These are phyloP conservation scores for Anthopleura sola DNA, from an alignment of 64 coral and sea anemone species.

Conservation along the genomic window DNA sequence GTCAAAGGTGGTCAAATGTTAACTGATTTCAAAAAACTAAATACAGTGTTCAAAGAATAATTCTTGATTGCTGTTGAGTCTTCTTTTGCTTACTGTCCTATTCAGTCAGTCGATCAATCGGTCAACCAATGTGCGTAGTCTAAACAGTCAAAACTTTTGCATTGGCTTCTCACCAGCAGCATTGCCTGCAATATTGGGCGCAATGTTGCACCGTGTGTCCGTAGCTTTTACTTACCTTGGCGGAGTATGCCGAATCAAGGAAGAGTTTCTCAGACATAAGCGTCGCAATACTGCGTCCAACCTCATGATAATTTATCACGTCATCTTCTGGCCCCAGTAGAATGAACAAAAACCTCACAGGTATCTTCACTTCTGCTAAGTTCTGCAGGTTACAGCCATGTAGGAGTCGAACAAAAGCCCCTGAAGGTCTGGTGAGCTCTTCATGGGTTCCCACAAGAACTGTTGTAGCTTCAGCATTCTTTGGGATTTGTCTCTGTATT, in stretches of 20 bases:
- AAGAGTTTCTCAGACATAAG: slow-evolving; percentile 94
- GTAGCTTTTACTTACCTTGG: slow-evolving; percentile 57
- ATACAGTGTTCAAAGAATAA: too few relatives aligned
- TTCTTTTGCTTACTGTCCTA: too few relatives aligned
- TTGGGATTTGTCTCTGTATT: slow-evolving; percentile 45
- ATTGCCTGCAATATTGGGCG: too few relatives aligned
- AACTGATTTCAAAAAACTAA: too few relatives aligned
- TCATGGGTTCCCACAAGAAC: slow-evolving; percentile 83
- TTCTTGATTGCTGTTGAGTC: too few relatives aligned
- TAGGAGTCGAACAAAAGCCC: slow-evolving; percentile 77
- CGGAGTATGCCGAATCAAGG: slow-evolving; percentile 64
- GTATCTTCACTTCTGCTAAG: slow-evolving; percentile 84
- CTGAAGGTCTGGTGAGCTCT: slow-evolving; percentile 38
- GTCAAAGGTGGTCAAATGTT: too few relatives aligned
- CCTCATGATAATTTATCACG: slow-evolving; percentile 67
- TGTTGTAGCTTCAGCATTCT: slow-evolving; percentile 89
- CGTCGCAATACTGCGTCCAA: slow-evolving; percentile 83
- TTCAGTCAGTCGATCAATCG: too few relatives aligned
- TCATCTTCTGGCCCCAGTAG: slow-evolving; percentile 67
- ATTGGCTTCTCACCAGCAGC: too few relatives aligned
- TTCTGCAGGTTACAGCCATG: slow-evolving; percentile 77
- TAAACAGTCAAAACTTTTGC: too few relatives aligned
- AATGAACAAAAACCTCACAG: slow-evolving; percentile 86
- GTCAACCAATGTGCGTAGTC: too few relatives aligned
- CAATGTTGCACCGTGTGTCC: too few relatives aligned